Evolutionary conservation across 2,888 invertebrate genomes (phyloP).

Genomic region (Fissipunctia ypsillon): DNA sequence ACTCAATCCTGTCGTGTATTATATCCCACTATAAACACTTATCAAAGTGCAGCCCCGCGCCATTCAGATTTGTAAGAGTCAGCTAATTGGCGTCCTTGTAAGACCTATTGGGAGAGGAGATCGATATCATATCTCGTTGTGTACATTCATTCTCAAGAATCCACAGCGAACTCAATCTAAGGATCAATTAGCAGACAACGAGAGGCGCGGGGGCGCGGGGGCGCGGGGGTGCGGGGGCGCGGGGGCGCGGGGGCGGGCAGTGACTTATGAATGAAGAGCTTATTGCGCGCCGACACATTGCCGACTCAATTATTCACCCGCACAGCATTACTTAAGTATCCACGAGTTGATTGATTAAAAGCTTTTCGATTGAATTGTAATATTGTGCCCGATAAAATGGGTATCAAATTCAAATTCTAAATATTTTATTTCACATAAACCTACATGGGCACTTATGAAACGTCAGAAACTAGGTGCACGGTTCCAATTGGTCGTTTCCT

Average conservation of each 20-base stretch:
- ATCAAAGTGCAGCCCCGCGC: not conserved
- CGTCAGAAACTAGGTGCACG: no score
- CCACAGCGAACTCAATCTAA: conserved; percentile 26
- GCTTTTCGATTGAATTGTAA: conserved; percentile 15
- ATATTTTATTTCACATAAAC: no score
- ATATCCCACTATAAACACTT: not conserved
- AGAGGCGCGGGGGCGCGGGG: no score
- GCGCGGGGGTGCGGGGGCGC: no score
- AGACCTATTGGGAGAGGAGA: not conserved
- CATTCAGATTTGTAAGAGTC: not conserved
- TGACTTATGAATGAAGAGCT: conserved; percentile 27
- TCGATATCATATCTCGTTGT: conserved; percentile 1
- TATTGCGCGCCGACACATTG: conserved; percentile 17
- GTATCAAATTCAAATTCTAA: no score
- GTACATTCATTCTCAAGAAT: conserved; percentile 13
- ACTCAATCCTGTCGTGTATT: not conserved
- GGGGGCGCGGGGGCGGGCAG: no score
- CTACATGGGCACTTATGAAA: no score
- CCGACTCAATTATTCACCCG: not conserved
- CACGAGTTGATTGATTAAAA: conserved; percentile 1
- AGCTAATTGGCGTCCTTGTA: conserved; percentile 19
- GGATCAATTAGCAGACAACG: conserved; percentile 21
- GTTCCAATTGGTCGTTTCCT: no score
- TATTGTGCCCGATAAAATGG: not conserved
- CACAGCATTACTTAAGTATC: not conserved